Base-by-base conservation (phyloP, 1,140 invertebrate species). In the Aricia agestis region DNA sequence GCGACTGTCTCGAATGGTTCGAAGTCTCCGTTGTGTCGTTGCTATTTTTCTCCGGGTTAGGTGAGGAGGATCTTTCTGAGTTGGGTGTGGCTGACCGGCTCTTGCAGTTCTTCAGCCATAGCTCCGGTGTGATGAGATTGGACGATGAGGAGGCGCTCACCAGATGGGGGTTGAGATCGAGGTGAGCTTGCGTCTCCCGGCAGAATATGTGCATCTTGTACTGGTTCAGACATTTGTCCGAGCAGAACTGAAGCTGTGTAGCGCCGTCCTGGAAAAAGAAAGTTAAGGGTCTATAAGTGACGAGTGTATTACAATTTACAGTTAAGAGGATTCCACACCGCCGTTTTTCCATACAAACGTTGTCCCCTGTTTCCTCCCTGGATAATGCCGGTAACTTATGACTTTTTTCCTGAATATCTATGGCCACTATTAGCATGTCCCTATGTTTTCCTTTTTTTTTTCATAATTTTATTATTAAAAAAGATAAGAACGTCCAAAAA, bases 181-280 rank as follows among this genome's bases (percentile, higher is more conserved):
- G 93, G 85, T 98, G 97, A 1, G 97, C 96, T 86, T 97, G 95
- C 3, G 97, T 97, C 89, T 98, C 97, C 32, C 96, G 95, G 90
- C 97, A 98, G 87, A 98, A 98, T 74, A 98, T 97, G 83, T 98
- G 97, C 97, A 98, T 98, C 92, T 98, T 98, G 92, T 98, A 98
- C 87, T 98, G 97, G 84, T 98, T 98, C 63, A 98, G 93, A 83
- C 97, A 98, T 92, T 98, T 98, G 86, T 98, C 96, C 70, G 97
- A 97, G 86, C 94, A 96, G 87, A 97, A 97, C 86, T 97, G 95
- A 13, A 96, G 92, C 76, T 96, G 95, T 69, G 95, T 95, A 70
- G 96, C 95, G 17, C 95, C 95, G 78, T 97, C 95, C 93, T 95
- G 92, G 59, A 92, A 90, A 42, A 32, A 87, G 66, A 78, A 66